A percentile compares a stretch with the other conserved stretches of the same genome.
Conservation (phyloP, 2,888 invertebrate genomes). For the Tipula confusa region DNA sequence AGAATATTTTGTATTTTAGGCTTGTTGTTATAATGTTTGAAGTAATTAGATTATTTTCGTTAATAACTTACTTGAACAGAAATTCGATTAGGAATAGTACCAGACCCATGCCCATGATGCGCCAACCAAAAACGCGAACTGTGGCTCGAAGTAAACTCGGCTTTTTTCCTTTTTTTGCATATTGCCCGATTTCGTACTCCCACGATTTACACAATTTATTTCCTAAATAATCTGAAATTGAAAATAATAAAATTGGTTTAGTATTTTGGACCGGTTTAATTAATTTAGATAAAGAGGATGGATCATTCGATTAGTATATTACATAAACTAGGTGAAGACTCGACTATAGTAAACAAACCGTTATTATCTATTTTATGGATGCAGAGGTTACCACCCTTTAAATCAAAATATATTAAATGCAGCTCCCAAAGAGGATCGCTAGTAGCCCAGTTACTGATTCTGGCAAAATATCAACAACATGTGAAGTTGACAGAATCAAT, state of each 20-base stretch:
- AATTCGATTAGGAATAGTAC: constrained; percentile 59
- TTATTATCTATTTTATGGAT: too few species aligned
- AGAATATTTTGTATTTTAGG: background rate
- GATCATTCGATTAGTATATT: too few species aligned
- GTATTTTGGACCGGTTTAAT: background rate
- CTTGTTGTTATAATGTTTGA: background rate
- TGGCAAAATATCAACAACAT: too few species aligned
- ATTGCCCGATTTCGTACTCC: constrained; percentile 53
- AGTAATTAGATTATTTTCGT: background rate
- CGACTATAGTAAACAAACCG: too few species aligned
- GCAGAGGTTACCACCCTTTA: too few species aligned
- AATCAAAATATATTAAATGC: too few species aligned
- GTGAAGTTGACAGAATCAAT: too few species aligned
- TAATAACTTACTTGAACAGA: constrained; percentile 50
- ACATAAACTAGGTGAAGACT: too few species aligned
- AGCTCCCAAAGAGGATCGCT: too few species aligned
- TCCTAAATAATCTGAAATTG: constrained; percentile 51
- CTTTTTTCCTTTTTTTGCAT: constrained; percentile 44
- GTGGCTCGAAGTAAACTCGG: constrained; percentile 57
- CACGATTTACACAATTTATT: constrained; percentile 57
- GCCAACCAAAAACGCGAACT: constrained; percentile 57
- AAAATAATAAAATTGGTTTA: constrained; percentile 32
- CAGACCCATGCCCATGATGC: constrained; percentile 57
- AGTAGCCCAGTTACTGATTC: too few species aligned
- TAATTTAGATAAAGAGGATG: background rate